These are phyloP conservation scores for Calvadosia cruxmelitensis DNA, from an alignment of 30 jellyfish, hydroid and myxozoan species.

Conservation along the genomic window DNA sequence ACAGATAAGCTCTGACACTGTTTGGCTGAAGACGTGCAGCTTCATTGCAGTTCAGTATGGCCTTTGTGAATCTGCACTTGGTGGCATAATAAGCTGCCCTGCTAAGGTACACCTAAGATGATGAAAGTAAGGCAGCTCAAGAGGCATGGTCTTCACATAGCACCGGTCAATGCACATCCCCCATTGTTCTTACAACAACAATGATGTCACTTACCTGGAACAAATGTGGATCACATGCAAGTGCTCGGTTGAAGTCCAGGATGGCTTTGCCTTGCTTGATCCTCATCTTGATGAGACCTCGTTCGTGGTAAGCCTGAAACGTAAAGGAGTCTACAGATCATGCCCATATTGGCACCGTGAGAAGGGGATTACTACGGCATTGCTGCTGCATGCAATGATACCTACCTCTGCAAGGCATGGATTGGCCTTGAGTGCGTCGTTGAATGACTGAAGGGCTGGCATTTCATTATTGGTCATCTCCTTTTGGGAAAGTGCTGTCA, in stretches of 20 bases:
- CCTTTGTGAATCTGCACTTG: constrained; percentile 70
- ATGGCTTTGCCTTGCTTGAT: constrained; percentile 48
- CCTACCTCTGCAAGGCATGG: constrained; percentile 57
- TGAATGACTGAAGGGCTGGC: constrained; percentile 55
- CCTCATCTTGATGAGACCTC: constrained; percentile 70
- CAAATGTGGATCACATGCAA: constrained; percentile 45
- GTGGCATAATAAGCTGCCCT: constrained; percentile 73
- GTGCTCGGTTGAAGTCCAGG: constrained; percentile 68
- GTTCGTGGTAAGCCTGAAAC: constrained; percentile 66
- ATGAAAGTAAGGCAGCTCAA: neutral
- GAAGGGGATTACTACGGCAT: too few species aligned
- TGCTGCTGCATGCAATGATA: neutral
- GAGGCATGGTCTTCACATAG: too few species aligned
- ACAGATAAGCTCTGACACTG: constrained; percentile 53
- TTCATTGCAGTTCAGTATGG: constrained; percentile 85
- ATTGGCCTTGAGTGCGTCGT: constrained; percentile 39
- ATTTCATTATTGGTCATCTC: constrained; percentile 33
- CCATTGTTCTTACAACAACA: too few species aligned
- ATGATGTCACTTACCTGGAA: constrained; percentile 35
- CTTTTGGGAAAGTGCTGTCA: constrained; percentile 48
- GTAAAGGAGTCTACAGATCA: too few species aligned
- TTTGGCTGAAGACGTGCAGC: constrained; percentile 52
- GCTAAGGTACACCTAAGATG: constrained; percentile 57
- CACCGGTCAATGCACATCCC: too few species aligned
- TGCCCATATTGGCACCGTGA: too few species aligned